phyloP scores from a whole-genome alignment of 1,140 invertebrate species.

The Bombus picipes region DNA sequence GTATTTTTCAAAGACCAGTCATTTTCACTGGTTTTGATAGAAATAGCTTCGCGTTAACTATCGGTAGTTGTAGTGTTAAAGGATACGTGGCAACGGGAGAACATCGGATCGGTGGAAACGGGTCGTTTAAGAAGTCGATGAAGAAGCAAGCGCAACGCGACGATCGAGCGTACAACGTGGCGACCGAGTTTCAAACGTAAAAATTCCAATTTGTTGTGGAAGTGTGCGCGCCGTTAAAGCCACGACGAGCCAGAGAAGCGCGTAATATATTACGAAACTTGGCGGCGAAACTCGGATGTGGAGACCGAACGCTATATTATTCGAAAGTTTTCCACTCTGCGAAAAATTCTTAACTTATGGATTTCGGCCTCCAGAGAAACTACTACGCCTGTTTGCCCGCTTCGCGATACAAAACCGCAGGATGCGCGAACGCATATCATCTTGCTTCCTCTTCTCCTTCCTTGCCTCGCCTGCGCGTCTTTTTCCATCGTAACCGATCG shows the following conservation, averaged over 20 bases:
- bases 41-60: no score
- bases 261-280: constrained; percentile 82
- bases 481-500: constrained; percentile 1
- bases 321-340: constrained; percentile 80
- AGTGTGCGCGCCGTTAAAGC: constrained; percentile 69
- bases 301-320: constrained; percentile 75
- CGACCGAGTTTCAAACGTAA: constrained; percentile 73
- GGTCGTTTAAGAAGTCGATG: constrained; percentile 7
- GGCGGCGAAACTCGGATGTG: constrained; percentile 64
- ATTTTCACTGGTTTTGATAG: no score
- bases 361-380: constrained; percentile 74
- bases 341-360: constrained; percentile 82
- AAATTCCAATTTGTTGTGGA: constrained; percentile 79
- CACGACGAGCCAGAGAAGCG: constrained; percentile 75
- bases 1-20: no score
- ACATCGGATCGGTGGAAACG: no score
- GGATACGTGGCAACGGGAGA: no score
- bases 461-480: background rate
- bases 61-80: no score
- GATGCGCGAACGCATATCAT: background rate
- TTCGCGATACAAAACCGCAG: background rate
- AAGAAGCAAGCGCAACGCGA: background rate
- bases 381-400: constrained; percentile 36
- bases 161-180: constrained; percentile 28
- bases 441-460: background rate